Evolutionary conservation across 1,140 invertebrate species (phyloP).

Genomic region (Palaemon carinicauda): DNA sequence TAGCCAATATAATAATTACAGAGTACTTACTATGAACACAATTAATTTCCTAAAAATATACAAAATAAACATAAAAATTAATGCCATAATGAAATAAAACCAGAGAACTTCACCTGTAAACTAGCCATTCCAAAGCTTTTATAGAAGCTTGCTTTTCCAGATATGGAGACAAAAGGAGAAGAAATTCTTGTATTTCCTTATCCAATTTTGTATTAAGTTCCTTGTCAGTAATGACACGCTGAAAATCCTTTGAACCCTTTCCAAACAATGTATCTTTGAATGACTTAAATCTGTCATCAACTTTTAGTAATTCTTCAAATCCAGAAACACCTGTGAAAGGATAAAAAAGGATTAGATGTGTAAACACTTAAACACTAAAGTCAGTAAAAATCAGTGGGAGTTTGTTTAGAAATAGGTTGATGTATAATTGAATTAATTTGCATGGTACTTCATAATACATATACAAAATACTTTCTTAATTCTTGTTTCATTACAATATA

Average conservation of each 20-base stretch:
- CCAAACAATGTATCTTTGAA: conserved; percentile 80
- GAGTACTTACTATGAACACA: too few species aligned
- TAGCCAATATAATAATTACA: too few species aligned
- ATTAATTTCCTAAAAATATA: too few species aligned
- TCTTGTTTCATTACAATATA: too few species aligned
- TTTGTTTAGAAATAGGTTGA: neutral
- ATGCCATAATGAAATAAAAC: too few species aligned
- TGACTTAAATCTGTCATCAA: conserved; percentile 76
- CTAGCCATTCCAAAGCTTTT: conserved; percentile 92
- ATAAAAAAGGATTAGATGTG: neutral
- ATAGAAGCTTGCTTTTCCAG: conserved; percentile 83
- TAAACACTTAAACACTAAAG: neutral
- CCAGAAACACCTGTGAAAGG: conserved; percentile 73
- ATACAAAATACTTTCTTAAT: too few species aligned
- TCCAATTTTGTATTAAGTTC: conserved; percentile 82
- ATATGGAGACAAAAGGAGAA: conserved; percentile 85
- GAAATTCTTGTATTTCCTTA: conserved; percentile 79
- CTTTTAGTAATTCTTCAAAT: conserved; percentile 78
- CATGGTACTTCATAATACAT: too few species aligned
- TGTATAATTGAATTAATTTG: neutral
- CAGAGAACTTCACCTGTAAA: conserved; percentile 70
- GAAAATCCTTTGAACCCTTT: conserved; percentile 75
- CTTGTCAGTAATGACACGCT: conserved; percentile 79
- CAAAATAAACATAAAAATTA: too few species aligned
- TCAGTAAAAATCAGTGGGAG: neutral